Base-by-base conservation (phyloP, 2,113 vertebrate genomes). In the Daphoenositta chrysoptera region DNA sequence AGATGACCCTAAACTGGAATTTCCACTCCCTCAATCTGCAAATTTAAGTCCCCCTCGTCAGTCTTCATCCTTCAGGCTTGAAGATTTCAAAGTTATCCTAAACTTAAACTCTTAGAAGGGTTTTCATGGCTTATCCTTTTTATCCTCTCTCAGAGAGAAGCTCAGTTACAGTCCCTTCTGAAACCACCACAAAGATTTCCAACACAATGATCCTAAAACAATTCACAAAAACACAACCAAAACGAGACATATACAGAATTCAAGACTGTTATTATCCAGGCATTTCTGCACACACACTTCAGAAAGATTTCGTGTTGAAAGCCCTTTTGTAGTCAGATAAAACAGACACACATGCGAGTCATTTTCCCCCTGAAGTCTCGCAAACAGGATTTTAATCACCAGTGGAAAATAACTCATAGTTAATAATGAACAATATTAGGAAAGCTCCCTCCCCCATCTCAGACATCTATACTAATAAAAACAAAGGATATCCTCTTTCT, bases 401-500 rank as follows among this genome's bases (percentile, higher is more conserved):
- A 95, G 91, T 93, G 96, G 94, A 95, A 97, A 96, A 97, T 83
- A 96, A 93, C 91, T 83, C 64, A 50, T 71, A 96, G 96, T 95
- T 94, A 94, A 96, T 97, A 96, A 95, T 83, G 90, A 95, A 96
- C 93, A 96, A 93, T 96, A 97, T 95, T 96, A 96, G 91, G 93
- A 97, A 96, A 94, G 68, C 83, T 96, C 68, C 88, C 90, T 93
- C 51, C 92, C 93, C 93, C 69, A 87, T 81, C 75, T 94, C 93
- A 96, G 91, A 89, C 93, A 94, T 92, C 90, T 92, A 93, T 71
- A 95, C 90, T 86, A 91, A 96, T 89, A 96, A 95, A 96, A 96
- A 97, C 96, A 97, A 95, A 96, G 93, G 92, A 96, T 93, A 95
- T 95, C 92, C 92, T 96, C 90, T 95, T 90, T 95, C 83, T 95